Conservation (phyloP, 2,113 vertebrate species). For the Capricornis sumatraensis region DNA sequence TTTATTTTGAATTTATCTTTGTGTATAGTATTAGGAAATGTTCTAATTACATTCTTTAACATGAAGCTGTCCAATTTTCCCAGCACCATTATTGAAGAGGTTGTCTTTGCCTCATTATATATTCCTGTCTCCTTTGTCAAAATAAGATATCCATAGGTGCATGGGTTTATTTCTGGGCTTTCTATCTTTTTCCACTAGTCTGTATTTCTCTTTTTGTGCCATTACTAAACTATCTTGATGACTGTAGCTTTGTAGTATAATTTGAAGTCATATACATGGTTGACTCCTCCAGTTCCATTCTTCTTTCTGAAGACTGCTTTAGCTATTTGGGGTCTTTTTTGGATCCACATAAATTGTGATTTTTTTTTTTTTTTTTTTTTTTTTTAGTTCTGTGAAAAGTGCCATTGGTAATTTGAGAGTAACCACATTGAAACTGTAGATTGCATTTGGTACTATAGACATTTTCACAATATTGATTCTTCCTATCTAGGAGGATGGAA, state of each 20-base stretch:
- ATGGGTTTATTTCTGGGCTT: background rate
- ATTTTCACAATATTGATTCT: background rate
- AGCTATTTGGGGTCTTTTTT: background rate
- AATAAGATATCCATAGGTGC: background rate
- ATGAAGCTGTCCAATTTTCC: background rate
- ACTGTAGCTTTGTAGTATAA: background rate
- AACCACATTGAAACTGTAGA: background rate
- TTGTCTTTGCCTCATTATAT: background rate
- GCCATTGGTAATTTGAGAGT: background rate
- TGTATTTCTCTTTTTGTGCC: background rate
- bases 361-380: fast-evolving
- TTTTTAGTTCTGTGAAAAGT: background rate
- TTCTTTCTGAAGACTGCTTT: background rate
- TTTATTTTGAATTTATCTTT: background rate
- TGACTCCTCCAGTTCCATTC: background rate
- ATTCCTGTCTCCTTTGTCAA: background rate
- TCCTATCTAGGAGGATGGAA: background rate
- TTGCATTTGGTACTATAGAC: background rate
- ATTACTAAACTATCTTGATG: background rate
- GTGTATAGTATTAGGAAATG: background rate
- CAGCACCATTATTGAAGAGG: background rate
- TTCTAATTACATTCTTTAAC: background rate
- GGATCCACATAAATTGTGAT: background rate
- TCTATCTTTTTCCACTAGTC: background rate
- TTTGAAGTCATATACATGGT: background rate